A percentile compares a stretch with the other conserved stretches of the same genome.
Conservation (phyloP, 2,797 vertebrate species). For the Valencia hispanica region DNA sequence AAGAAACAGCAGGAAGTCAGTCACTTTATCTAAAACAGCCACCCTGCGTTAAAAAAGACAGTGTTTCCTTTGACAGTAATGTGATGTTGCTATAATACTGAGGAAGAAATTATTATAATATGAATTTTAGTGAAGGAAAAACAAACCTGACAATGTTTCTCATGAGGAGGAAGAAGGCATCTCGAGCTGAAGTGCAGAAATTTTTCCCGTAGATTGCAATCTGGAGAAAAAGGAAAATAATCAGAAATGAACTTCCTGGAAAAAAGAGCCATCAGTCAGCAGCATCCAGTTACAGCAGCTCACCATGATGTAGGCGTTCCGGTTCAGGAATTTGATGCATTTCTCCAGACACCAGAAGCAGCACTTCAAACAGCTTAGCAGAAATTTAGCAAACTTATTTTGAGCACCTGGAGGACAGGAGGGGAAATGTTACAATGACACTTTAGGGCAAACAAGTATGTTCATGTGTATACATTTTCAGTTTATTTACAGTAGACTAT, state of each 20-base stretch:
- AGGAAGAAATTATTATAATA: not conserved
- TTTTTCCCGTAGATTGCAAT: slow-evolving; percentile 95
- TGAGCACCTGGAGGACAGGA: slow-evolving; percentile 80
- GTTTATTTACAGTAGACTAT: not conserved
- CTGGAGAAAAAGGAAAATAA: slow-evolving; percentile 65
- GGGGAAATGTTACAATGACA: not conserved
- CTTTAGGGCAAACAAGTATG: not conserved
- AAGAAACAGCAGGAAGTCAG: slow-evolving; percentile 95
- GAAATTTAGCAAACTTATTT: slow-evolving; percentile 89
- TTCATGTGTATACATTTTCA: not conserved
- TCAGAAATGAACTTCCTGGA: not conserved
- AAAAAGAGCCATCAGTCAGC: not conserved
- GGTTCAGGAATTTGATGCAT: slow-evolving; percentile 94
- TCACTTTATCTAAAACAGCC: slow-evolving; percentile 95
- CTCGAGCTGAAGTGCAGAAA: slow-evolving; percentile 91
- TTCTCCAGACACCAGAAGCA: slow-evolving; percentile 99
- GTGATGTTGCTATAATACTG: not conserved
- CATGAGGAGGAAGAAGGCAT: slow-evolving; percentile 96
- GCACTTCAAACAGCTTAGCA: slow-evolving; percentile 92
- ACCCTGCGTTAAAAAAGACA: slow-evolving; percentile 81
- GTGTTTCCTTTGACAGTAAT: not conserved
- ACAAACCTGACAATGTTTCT: slow-evolving; percentile 92
- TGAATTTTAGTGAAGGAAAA: slow-evolving; percentile 11
- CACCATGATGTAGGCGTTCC: slow-evolving; percentile 99
- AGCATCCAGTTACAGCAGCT: slow-evolving; percentile 41